These are phyloP conservation scores for Listronotus oregonensis DNA, from an alignment of 1,140 invertebrate species.

Conservation along the genomic window DNA sequence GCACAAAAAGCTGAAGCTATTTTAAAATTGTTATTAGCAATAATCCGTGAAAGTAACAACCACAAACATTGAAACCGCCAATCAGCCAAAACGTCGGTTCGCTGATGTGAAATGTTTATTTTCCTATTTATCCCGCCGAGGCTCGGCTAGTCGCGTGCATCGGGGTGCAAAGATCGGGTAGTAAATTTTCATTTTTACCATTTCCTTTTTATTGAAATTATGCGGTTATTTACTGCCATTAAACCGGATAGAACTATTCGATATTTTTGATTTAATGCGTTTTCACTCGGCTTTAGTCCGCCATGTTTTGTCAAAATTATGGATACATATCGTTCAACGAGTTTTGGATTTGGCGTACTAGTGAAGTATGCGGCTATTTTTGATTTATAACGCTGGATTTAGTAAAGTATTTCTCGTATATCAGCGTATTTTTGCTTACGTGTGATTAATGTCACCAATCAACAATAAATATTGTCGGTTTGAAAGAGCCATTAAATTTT, in stretches of 20 bases:
- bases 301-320: constrained; percentile 38
- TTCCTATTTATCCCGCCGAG: constrained; percentile 8
- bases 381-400: constrained; percentile 23
- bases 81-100: too few species aligned
- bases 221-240: constrained; percentile 42
- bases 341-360: constrained; percentile 34
- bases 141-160: constrained; percentile 22
- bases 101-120: constrained; percentile 18
- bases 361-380: constrained; percentile 27
- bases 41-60: too few species aligned
- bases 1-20: too few species aligned
- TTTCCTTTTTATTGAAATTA: constrained; percentile 46
- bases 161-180: constrained; percentile 36
- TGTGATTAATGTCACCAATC: constrained; percentile 22
- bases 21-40: too few species aligned
- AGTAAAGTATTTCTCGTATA: constrained; percentile 28
- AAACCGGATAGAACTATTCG: constrained; percentile 42
- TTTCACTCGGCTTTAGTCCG: constrained; percentile 27
- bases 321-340: constrained; percentile 35
- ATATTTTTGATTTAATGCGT: constrained; percentile 43
- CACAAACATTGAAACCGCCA: too few species aligned
- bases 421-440: constrained; percentile 30
- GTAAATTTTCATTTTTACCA: constrained; percentile 42
- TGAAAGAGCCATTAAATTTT: constrained; percentile 17
- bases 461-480: constrained; percentile 26